A percentile compares a stretch with the other conserved stretches of the same genome.
These are phyloP conservation scores for Archilochus colubris DNA, from an alignment of 2,113 vertebrate species.

Conservation along the genomic window DNA sequence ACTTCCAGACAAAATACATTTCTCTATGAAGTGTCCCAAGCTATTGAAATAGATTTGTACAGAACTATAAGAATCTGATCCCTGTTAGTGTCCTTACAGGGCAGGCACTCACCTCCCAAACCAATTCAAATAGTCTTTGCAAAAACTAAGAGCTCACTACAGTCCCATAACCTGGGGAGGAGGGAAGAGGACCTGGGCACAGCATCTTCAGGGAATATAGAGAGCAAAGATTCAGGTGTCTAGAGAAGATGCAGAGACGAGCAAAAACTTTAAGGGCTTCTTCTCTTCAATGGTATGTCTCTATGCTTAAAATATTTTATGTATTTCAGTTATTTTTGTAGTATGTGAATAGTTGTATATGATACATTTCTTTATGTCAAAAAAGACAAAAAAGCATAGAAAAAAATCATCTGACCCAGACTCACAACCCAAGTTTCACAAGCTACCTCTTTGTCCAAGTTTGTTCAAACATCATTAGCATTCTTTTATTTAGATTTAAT, in stretches of 20 bases:
- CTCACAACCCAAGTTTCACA: not conserved
- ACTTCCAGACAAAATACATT: not conserved
- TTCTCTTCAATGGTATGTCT: not conserved
- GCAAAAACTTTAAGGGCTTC: not conserved
- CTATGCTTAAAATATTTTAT: not conserved
- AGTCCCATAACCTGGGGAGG: not conserved
- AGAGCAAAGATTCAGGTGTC: not conserved
- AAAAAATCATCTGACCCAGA: not conserved
- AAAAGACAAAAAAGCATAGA: not conserved
- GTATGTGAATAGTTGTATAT: not conserved
- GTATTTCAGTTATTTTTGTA: not conserved
- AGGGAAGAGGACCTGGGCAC: not conserved
- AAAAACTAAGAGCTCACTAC: not conserved
- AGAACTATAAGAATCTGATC: not conserved
- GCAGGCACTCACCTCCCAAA: not conserved
- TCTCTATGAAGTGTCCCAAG: slow-evolving; percentile 23
- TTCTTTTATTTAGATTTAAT: not conserved
- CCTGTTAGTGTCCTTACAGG: not conserved
- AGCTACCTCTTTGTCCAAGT: not conserved
- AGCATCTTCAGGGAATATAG: not conserved
- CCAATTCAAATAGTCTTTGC: not conserved
- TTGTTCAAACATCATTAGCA: not conserved
- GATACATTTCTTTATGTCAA: not conserved
- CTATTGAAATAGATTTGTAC: slow-evolving; percentile 11
- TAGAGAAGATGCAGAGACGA: not conserved